Conservation (phyloP, 2,888 invertebrate genomes). For the Spilosoma lubricipeda region DNA sequence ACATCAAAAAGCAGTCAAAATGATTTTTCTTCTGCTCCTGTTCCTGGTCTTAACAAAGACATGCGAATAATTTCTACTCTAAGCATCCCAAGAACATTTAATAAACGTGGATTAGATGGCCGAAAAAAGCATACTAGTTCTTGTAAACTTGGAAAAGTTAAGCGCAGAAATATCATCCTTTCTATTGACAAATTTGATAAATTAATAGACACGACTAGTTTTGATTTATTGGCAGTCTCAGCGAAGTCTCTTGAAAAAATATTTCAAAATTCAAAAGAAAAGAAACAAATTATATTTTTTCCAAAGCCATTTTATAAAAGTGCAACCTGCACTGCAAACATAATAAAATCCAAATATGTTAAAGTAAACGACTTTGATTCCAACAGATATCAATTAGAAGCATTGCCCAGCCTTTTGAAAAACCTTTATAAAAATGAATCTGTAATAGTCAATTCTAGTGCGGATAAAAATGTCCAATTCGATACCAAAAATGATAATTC, state of each 20-base stretch:
- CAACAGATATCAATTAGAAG: slow-evolving; percentile 35
- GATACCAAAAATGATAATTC: slow-evolving; percentile 43
- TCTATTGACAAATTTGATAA: slow-evolving; percentile 51
- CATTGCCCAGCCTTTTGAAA: slow-evolving; percentile 61
- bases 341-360: slow-evolving; percentile 26
- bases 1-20: slow-evolving; percentile 21
- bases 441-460: slow-evolving; percentile 45
- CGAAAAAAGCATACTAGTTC: slow-evolving; percentile 32
- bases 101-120: slow-evolving; percentile 41
- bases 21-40: slow-evolving; percentile 54
- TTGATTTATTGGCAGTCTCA: slow-evolving; percentile 66
- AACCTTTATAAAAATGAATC: slow-evolving; percentile 59
- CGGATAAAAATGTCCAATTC: slow-evolving; percentile 40
- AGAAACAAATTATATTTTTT: slow-evolving; percentile 51
- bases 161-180: slow-evolving; percentile 52
- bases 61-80: slow-evolving; percentile 72
- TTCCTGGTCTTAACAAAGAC: slow-evolving; percentile 62
- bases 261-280: slow-evolving; percentile 50
- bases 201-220: slow-evolving; percentile 55
- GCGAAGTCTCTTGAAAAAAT: slow-evolving; percentile 63
- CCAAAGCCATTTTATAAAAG: slow-evolving; percentile 54
- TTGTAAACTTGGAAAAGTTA: slow-evolving; percentile 47
- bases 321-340: slow-evolving; percentile 42
- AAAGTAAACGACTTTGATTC: slow-evolving; percentile 19
- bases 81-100: slow-evolving; percentile 71